Evolutionary conservation across 2,797 vertebrate species (phyloP).

Genomic region (Natrix natrix): DNA sequence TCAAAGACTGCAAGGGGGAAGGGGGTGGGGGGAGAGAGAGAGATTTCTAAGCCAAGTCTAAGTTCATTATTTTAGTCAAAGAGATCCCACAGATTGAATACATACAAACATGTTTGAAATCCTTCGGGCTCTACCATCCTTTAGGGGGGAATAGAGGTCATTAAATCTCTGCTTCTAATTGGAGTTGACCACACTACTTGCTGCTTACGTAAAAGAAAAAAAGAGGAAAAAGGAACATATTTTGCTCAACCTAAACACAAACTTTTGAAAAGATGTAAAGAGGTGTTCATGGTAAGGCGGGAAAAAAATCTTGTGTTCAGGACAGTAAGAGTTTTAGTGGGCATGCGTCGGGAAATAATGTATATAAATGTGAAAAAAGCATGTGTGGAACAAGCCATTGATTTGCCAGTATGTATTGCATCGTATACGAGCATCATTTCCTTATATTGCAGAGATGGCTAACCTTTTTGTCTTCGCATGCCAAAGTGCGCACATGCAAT

Average conservation of each 20-base stretch:
- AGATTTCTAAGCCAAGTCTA: neutral
- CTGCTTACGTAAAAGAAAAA: neutral
- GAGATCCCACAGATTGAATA: neutral
- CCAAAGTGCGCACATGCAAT: no score
- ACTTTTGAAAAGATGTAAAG: neutral
- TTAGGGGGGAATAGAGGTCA: neutral
- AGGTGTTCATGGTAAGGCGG: neutral
- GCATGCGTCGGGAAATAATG: neutral
- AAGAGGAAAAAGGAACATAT: neutral
- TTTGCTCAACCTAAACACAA: neutral
- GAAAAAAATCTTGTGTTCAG: neutral
- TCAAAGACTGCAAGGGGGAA: neutral
- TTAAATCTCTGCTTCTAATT: accelerated
- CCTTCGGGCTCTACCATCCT: accelerated
- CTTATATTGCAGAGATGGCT: neutral
- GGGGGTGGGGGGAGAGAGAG: neutral
- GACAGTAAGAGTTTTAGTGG: neutral
- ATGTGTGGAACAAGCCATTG: neutral
- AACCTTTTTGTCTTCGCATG: no score
- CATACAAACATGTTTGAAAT: neutral
- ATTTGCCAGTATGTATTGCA: neutral
- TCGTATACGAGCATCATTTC: neutral
- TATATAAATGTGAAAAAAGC: neutral
- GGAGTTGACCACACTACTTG: accelerated
- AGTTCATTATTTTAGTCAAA: neutral